Percentiles rank a stretch among this genome's conserved stretches.
These are phyloP conservation scores for Excalfactoria chinensis DNA, from an alignment of 2,113 vertebrate genomes.

Conservation along the genomic window DNA sequence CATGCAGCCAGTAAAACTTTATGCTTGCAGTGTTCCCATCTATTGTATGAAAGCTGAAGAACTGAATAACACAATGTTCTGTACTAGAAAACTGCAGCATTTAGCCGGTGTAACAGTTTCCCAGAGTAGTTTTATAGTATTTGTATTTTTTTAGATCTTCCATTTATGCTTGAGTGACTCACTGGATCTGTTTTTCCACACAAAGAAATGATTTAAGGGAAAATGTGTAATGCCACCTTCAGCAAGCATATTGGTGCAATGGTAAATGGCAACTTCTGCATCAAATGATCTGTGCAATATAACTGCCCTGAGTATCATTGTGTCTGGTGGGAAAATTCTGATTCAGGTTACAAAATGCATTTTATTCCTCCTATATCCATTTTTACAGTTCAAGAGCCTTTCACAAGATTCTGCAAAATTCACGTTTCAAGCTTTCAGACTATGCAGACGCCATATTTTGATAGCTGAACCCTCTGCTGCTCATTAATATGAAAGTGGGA, in stretches of 20 bases:
- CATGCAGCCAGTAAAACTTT: background rate
- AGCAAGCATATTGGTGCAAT: background rate
- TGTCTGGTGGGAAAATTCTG: background rate
- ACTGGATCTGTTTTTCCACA: slow-evolving; percentile 15
- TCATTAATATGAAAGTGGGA: background rate
- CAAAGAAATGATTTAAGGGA: background rate
- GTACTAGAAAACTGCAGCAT: slow-evolving; percentile 33
- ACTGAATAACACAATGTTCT: slow-evolving; percentile 27
- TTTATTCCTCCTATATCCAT: background rate
- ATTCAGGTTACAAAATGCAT: background rate
- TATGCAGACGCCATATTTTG: background rate
- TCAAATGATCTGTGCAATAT: background rate
- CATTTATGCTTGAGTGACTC: background rate
- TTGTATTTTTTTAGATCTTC: slow-evolving; percentile 11
- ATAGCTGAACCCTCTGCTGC: background rate
- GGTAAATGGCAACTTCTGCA: background rate
- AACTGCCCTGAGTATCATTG: background rate
- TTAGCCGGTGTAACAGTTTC: slow-evolving; percentile 6
- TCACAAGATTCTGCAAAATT: background rate
- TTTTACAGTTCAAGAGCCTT: slow-evolving; percentile 1
- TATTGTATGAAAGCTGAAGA: slow-evolving; percentile 24
- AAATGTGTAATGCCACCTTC: background rate
- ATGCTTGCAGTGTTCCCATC: background rate
- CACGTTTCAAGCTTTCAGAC: background rate
- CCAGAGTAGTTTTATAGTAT: background rate